Base-by-base conservation (phyloP, 35 echinoderm and acorn worm genomes). In the Apostichopus parvimensis region DNA sequence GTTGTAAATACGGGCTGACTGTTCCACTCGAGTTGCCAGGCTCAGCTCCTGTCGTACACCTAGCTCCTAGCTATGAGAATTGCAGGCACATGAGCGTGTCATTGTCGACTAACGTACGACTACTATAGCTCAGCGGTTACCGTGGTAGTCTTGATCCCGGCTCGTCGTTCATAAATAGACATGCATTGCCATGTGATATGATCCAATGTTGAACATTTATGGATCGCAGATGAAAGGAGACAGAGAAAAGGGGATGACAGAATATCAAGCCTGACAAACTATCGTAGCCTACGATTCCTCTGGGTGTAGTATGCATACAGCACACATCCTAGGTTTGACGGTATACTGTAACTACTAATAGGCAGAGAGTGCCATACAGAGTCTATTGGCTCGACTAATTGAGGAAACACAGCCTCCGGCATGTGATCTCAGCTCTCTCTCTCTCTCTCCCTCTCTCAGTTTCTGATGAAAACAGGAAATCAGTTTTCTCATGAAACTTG, bases 351-450 rank as follows among this genome's bases (percentile, higher is more conserved):
- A 75, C 58, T 61, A 12, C 58, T 12, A 61, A 61, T 5, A 12
- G 12, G 58, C 15, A 13, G n/a, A 75, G 71, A 75, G 71, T 45
- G 34, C 34, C 3, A 8, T 61, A 61, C 58, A 61, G 58, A 61
- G 58, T 9, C 7, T 61, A 9, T 12, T 61, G 58, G 17, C 64
- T 68, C 11, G n/a, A 18, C 15, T 75, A 75, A 75, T 75, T 75
- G 71, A n/a, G 71, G 71, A 75, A 75, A 22, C 14, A 75, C 24
- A 18, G 71, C 71, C 71, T 7, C 14, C 6, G 71, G 71, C 71
- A 75, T 75, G 71, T 75, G 71, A 75, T 75, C 71, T 75, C 71
- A 13, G 11, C 70, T 73, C 70, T 75, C 71, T 75, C 71, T 73
- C 1, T 34, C 28, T 45, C 64, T 68, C 64, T 66, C 62, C 15